These are phyloP conservation scores for Amphiprion clarkii DNA, from an alignment of 2,797 vertebrate species.

Conservation along the genomic window DNA sequence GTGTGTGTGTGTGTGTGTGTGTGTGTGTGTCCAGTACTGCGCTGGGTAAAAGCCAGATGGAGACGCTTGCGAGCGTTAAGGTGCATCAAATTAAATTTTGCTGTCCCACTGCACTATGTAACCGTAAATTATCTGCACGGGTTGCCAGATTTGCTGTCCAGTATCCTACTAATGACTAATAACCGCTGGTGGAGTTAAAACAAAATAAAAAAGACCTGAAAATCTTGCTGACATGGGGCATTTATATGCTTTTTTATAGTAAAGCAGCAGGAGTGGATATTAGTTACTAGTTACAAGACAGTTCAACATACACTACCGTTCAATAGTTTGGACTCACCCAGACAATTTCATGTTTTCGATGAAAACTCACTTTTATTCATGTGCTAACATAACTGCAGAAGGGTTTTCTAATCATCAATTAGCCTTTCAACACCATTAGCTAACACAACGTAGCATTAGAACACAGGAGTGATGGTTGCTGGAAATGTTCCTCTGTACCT, in stretches of 20 bases:
- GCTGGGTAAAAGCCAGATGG: slow-evolving; percentile 44
- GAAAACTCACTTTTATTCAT: no score
- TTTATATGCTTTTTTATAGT: background rate
- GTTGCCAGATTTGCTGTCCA: slow-evolving; percentile 28
- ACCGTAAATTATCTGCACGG: slow-evolving; percentile 26
- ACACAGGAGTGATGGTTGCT: no score
- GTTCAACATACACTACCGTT: no score
- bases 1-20: slow-evolving; percentile 22
- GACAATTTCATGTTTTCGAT: no score
- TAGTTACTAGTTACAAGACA: no score
- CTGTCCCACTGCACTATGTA: slow-evolving; percentile 22
- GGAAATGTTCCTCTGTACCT: no score
- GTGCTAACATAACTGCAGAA: no score
- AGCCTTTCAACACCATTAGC: no score
- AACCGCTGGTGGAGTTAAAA: background rate
- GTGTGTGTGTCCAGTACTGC: slow-evolving; percentile 9
- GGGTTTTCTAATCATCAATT: no score
- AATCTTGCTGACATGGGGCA: background rate
- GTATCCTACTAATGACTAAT: background rate
- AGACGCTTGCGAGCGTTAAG: slow-evolving; percentile 34
- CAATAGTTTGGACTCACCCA: no score
- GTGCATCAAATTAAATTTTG: slow-evolving; percentile 55
- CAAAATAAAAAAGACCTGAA: background rate
- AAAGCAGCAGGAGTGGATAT: no score
- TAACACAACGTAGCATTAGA: no score